Evolutionary conservation across 2,113 vertebrate species (phyloP).

Genomic region (Sapajus apella): DNA sequence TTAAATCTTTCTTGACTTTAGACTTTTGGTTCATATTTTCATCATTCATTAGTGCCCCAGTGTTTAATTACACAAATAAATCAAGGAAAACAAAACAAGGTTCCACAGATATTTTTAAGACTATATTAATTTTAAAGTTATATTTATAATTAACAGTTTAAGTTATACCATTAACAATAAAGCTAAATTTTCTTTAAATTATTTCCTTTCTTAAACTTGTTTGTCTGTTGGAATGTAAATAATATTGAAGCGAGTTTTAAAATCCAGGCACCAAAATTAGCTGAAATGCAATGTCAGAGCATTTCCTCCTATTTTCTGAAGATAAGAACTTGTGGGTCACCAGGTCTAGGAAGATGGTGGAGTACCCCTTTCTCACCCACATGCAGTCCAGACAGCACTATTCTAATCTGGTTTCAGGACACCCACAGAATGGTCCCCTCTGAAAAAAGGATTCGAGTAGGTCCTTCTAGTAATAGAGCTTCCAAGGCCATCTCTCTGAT

Average conservation of each 20-base stretch:
- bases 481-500: neutral
- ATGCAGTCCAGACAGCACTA: neutral
- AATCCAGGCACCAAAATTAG: neutral
- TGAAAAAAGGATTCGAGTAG: neutral
- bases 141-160: neutral
- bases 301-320: neutral
- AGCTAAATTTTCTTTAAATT: neutral
- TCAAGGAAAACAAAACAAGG: neutral
- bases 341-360: neutral
- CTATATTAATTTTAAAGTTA: neutral
- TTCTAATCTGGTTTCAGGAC: neutral
- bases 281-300: neutral
- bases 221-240: neutral
- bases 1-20: neutral
- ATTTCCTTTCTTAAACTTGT: neutral
- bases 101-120: neutral
- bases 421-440: neutral
- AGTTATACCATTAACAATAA: neutral
- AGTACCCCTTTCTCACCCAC: fast-evolving
- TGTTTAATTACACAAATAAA: neutral
- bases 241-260: neutral
- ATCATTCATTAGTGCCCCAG: neutral
- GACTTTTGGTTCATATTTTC: neutral
- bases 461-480: neutral
- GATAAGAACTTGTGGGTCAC: neutral